Percentiles rank a stretch among this genome's conserved stretches.
Evolutionary conservation across 1,140 invertebrate genomes (phyloP).

Genomic region (Drosophila kepulauana): DNA sequence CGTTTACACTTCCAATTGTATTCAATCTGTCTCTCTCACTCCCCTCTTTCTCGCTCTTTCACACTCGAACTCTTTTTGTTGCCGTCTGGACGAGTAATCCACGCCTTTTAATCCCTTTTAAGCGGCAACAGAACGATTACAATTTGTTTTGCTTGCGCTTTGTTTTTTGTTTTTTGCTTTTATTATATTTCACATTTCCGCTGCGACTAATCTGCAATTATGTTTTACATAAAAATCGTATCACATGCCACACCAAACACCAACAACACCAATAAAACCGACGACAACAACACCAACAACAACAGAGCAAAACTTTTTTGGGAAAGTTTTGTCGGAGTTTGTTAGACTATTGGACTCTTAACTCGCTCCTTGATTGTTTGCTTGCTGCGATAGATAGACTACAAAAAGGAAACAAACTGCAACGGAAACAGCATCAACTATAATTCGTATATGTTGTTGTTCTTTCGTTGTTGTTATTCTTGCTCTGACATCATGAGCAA

Average conservation of each 20-base stretch:
- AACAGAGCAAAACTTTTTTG: slow-evolving; percentile 49
- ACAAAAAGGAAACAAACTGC: slow-evolving; percentile 22
- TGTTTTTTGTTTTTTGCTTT: slow-evolving; percentile 35
- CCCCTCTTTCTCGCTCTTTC: no score
- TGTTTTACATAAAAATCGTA: slow-evolving; percentile 80
- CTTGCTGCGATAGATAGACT: slow-evolving; percentile 46
- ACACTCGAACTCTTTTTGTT: background rate
- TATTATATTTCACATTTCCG: slow-evolving; percentile 60
- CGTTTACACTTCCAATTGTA: background rate
- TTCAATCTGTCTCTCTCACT: background rate
- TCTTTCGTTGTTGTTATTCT: background rate
- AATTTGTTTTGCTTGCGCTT: slow-evolving; percentile 55
- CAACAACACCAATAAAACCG: slow-evolving; percentile 7
- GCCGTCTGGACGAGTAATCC: slow-evolving; percentile 26
- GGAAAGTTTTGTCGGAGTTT: slow-evolving; percentile 55
- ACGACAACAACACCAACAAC: slow-evolving; percentile 8
- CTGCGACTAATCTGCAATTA: slow-evolving; percentile 81
- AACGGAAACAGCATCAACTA: slow-evolving; percentile 2
- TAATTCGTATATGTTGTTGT: background rate
- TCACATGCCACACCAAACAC: slow-evolving; percentile 53
- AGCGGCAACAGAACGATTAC: slow-evolving; percentile 78
- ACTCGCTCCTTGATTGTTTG: slow-evolving; percentile 59
- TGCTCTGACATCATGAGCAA: slow-evolving; percentile 26
- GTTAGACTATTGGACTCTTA: slow-evolving; percentile 34
- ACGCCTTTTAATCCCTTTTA: slow-evolving; percentile 65